phyloP scores from a whole-genome alignment of 2,888 invertebrate genomes.

The Campaea margaritaria region DNA sequence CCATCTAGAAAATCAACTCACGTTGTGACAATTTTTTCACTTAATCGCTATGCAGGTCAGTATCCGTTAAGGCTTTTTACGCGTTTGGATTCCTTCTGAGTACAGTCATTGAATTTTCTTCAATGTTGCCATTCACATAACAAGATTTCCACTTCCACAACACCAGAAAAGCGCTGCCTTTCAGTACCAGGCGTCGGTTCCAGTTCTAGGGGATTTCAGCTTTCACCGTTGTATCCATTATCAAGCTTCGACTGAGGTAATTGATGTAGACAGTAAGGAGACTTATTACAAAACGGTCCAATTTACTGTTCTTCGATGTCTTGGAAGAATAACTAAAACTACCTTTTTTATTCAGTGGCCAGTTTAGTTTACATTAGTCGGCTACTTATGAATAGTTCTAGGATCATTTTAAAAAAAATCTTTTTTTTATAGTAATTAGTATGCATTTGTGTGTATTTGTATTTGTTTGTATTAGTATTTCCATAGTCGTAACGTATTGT shows the following conservation, averaged over 20 bases:
- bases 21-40: not conserved
- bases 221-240: slow-evolving; percentile 41
- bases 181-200: slow-evolving; percentile 42
- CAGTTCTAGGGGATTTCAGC: slow-evolving; percentile 59
- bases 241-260: slow-evolving; percentile 48
- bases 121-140: slow-evolving; percentile 39
- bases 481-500: too few species aligned
- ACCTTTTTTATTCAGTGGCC: too few species aligned
- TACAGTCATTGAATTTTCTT: slow-evolving; percentile 20
- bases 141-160: slow-evolving; percentile 45
- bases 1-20: too few species aligned
- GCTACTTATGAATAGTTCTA: too few species aligned
- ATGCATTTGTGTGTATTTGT: too few species aligned
- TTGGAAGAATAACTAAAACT: too few species aligned
- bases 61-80: slow-evolving; percentile 19
- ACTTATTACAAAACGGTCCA: slow-evolving; percentile 17
- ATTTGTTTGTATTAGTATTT: too few species aligned
- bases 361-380: too few species aligned
- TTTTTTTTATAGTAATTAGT: too few species aligned
- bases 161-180: slow-evolving; percentile 52
- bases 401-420: too few species aligned
- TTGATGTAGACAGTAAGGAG: slow-evolving; percentile 44
- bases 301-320: slow-evolving; percentile 4
- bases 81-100: slow-evolving; percentile 36
- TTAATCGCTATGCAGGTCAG: not conserved